Conservation (phyloP, 2,113 vertebrate genomes). For the Brachyistius frenatus region DNA sequence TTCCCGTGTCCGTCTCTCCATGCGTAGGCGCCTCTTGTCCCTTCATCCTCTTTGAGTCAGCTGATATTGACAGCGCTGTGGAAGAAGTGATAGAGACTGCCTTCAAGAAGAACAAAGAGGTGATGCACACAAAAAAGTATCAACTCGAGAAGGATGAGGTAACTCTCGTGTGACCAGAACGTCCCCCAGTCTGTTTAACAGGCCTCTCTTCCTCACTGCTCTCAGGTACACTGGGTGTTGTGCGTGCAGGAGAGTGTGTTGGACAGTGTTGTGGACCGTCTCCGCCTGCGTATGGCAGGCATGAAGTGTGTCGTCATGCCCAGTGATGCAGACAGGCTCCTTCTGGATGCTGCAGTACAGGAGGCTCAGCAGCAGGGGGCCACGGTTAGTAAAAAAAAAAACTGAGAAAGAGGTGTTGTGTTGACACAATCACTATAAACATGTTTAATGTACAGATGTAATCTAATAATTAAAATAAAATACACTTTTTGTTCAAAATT, state of each 20-base stretch:
- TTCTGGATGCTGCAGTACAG: constrained; percentile 80
- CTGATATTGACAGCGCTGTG: constrained; percentile 85
- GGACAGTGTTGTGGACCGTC: constrained; percentile 77
- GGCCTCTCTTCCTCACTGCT: rapidly evolving
- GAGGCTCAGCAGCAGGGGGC: constrained; percentile 88
- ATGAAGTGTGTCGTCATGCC: constrained; percentile 83
- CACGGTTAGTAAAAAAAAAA: constrained; percentile 75
- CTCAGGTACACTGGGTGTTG: constrained; percentile 83
- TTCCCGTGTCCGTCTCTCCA: constrained; percentile 72
- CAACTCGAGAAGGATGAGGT: not conserved
- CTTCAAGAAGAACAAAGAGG: constrained; percentile 82
- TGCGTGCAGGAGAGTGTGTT: constrained; percentile 88
- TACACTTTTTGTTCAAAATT: too few relatives aligned
- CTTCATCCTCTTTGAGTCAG: constrained; percentile 85
- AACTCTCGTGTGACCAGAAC: not conserved
- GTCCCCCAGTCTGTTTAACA: not conserved
- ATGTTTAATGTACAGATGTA: too few relatives aligned
- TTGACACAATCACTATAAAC: too few relatives aligned
- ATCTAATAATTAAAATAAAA: too few relatives aligned
- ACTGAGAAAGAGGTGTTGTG: too few relatives aligned
- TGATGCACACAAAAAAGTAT: constrained; percentile 28
- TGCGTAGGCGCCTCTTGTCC: constrained; percentile 76
- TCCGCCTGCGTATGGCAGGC: constrained; percentile 82
- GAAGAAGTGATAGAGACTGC: constrained; percentile 79
- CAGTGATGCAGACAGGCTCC: constrained; percentile 52